Conservation (phyloP, 1,140 invertebrate species). For the Triops longicaudatus region DNA sequence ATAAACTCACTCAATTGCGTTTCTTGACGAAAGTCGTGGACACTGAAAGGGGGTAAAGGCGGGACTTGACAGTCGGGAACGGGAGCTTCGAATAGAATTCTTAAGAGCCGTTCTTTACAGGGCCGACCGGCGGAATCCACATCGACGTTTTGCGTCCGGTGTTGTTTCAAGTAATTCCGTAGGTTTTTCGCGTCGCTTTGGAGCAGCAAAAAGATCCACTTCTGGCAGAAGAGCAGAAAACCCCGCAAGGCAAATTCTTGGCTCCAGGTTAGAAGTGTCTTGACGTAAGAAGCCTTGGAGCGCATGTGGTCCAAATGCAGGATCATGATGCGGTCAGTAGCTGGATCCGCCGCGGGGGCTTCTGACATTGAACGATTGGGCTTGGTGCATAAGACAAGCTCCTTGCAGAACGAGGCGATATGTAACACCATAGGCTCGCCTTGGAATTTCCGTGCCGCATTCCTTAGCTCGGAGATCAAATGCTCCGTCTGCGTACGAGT, state of each 20-base stretch:
- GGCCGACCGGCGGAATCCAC: conserved; percentile 22
- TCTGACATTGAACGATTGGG: background rate
- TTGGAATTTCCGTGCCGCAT: background rate
- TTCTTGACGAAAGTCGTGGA: background rate
- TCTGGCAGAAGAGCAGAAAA: conserved; percentile 17
- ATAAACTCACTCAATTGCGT: background rate
- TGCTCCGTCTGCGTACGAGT: background rate
- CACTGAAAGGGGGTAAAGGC: background rate
- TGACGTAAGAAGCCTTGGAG: conserved; percentile 9
- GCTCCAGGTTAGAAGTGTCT: conserved; percentile 13
- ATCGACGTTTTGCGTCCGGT: conserved; percentile 27
- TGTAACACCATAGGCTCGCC: conserved; percentile 17
- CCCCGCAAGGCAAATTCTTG: conserved; percentile 21
- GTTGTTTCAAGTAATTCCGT: conserved; percentile 21
- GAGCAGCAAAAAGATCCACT: conserved; percentile 25
- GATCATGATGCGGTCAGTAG: background rate
- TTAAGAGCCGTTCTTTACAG: conserved; percentile 27
- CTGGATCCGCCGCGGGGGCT: background rate
- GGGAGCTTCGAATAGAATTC: conserved; percentile 6
- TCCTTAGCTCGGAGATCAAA: background rate
- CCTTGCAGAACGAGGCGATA: background rate
- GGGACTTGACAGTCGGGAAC: background rate
- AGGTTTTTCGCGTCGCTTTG: conserved; percentile 10
- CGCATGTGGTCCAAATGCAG: conserved; percentile 28
- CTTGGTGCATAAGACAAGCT: background rate